These are phyloP conservation scores for Meta bourneti DNA, from an alignment of 2,888 invertebrate species.

Conservation along the genomic window DNA sequence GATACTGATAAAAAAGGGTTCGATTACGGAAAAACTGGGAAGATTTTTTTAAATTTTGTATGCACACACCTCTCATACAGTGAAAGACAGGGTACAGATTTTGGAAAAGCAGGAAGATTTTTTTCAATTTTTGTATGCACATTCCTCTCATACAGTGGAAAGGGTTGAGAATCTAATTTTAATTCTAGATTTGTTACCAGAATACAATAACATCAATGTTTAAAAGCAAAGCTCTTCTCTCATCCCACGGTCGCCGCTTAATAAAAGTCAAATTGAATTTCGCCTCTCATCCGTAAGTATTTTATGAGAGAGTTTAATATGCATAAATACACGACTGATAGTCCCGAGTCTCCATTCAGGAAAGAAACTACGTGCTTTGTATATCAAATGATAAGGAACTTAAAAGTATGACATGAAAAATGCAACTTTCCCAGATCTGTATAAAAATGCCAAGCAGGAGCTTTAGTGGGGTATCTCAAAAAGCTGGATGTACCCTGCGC, in stretches of 20 bases:
- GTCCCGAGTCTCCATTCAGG: neutral
- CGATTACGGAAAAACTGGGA: neutral
- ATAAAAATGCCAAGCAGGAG: constrained; percentile 3
- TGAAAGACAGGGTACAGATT: no score
- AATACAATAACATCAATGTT: no score
- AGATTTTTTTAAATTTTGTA: neutral
- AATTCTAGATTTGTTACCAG: neutral
- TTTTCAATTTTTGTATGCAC: neutral
- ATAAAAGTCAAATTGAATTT: neutral
- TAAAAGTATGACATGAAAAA: neutral
- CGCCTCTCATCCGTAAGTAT: constrained; percentile 10
- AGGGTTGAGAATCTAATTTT: neutral
- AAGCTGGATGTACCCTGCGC: constrained; percentile 31
- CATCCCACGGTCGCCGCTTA: neutral
- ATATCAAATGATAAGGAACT: constrained; percentile 16
- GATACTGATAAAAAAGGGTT: no score
- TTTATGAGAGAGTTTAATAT: constrained; percentile 12
- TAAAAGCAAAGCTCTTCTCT: neutral
- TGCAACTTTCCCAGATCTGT: neutral
- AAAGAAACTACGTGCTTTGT: constrained; percentile 18
- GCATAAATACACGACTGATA: neutral
- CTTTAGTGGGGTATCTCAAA: constrained; percentile 26
- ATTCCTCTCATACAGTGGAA: neutral
- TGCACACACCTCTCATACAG: neutral
- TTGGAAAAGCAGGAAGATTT: no score